Conservation (phyloP, 2,888 invertebrate species). For the Podabrus alpinus region DNA sequence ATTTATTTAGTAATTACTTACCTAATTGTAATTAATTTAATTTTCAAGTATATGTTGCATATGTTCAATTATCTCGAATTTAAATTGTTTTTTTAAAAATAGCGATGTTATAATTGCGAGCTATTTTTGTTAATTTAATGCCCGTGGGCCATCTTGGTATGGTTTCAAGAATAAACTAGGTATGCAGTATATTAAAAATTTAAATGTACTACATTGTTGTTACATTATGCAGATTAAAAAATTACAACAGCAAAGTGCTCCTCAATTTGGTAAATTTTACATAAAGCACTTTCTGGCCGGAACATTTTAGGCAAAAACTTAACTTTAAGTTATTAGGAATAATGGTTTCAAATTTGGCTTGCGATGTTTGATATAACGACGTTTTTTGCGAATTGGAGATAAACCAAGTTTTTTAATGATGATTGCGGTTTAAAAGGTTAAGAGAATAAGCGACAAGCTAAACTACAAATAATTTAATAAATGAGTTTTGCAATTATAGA, state of each 20-base stretch:
- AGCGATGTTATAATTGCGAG: background rate
- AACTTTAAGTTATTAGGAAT: background rate
- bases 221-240: background rate
- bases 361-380: background rate
- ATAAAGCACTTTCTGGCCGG: background rate
- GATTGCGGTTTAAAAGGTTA: background rate
- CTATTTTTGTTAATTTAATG: background rate
- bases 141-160: too few species aligned
- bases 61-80: background rate
- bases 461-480: background rate
- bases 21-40: background rate
- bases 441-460: background rate
- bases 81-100: background rate
- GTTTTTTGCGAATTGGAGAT: background rate
- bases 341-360: background rate
- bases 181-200: background rate
- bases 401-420: background rate
- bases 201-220: background rate
- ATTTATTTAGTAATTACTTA: background rate
- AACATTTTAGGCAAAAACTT: background rate
- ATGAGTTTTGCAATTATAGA: background rate
- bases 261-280: background rate
- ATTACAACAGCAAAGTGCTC: background rate
- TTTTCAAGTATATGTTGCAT: background rate
- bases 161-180: background rate